Percentiles rank a stretch among this genome's conserved stretches.
phyloP scores from a whole-genome alignment of 2,113 vertebrate genomes.

The Campylomormyrus tamandua region DNA sequence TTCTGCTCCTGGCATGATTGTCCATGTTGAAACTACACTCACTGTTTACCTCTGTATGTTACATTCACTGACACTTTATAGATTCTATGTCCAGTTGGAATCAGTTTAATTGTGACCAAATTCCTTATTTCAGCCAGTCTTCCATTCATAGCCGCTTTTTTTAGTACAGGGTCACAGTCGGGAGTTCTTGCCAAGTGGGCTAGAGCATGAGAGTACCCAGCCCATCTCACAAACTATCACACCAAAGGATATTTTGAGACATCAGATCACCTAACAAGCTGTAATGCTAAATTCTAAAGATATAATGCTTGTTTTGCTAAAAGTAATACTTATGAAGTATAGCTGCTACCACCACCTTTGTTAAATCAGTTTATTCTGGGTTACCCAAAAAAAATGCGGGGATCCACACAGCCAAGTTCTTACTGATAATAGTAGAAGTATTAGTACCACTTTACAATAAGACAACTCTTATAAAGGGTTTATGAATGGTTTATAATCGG shows the following conservation, averaged over 20 bases:
- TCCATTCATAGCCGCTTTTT: neutral
- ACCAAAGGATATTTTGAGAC: neutral
- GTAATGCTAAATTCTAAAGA: neutral
- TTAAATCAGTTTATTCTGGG: neutral
- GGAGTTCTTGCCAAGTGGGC: neutral
- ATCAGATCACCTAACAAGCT: neutral
- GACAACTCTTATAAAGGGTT: neutral
- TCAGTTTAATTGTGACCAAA: neutral
- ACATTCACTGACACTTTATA: neutral
- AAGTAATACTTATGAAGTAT: neutral
- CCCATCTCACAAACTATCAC: neutral
- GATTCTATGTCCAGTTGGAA: neutral
- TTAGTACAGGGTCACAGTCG: neutral
- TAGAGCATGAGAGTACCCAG: neutral
- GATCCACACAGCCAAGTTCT: neutral
- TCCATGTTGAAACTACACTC: neutral
- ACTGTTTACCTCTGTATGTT: neutral
- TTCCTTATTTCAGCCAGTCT: neutral
- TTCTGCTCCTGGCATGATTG: neutral
- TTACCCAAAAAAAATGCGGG: neutral
- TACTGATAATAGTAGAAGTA: neutral
- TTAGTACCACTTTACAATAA: neutral
- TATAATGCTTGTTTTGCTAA: neutral
- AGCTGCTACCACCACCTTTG: neutral
- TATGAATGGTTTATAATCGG: neutral